These are phyloP conservation scores for Serilophus lunatus DNA, from an alignment of 2,113 vertebrate species.

Conservation along the genomic window DNA sequence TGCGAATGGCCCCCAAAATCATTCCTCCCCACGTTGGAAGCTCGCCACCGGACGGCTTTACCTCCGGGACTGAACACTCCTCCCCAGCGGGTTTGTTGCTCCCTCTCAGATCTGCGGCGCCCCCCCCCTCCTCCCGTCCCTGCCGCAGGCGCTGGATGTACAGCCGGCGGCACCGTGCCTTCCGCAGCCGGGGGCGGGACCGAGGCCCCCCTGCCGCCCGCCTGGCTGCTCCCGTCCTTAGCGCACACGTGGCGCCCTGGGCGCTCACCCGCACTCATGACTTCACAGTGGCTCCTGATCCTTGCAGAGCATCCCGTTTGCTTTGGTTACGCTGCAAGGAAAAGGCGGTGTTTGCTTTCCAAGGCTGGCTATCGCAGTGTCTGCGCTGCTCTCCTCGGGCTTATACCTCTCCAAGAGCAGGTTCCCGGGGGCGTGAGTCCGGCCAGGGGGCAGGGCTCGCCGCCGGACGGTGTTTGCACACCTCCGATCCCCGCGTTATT, in stretches of 20 bases:
- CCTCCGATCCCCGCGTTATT: fast-evolving
- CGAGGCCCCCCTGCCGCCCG: fast-evolving
- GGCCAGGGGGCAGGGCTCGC: not conserved
- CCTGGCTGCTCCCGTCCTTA: fast-evolving
- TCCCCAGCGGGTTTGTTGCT: not conserved
- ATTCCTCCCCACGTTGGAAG: not conserved
- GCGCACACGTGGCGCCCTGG: not conserved
- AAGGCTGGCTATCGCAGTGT: not conserved
- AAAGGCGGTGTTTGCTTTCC: not conserved
- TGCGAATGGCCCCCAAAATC: not conserved
- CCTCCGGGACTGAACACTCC: not conserved
- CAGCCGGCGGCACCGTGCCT: not conserved
- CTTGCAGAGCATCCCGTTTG: not conserved
- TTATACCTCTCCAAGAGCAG: not conserved
- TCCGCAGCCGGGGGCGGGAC: not conserved
- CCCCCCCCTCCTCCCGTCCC: too few species aligned
- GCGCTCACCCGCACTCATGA: fast-evolving
- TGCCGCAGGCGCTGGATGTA: not conserved
- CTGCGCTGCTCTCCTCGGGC: not conserved
- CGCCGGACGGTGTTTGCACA: not conserved
- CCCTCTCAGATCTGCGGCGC: not conserved
- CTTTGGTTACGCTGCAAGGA: not conserved
- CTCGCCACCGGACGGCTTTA: not conserved
- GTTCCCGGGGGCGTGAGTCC: fast-evolving
- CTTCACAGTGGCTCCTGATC: not conserved